These are phyloP conservation scores for Oxystoma pomonae DNA, from an alignment of 2,888 invertebrate species.

Conservation along the genomic window DNA sequence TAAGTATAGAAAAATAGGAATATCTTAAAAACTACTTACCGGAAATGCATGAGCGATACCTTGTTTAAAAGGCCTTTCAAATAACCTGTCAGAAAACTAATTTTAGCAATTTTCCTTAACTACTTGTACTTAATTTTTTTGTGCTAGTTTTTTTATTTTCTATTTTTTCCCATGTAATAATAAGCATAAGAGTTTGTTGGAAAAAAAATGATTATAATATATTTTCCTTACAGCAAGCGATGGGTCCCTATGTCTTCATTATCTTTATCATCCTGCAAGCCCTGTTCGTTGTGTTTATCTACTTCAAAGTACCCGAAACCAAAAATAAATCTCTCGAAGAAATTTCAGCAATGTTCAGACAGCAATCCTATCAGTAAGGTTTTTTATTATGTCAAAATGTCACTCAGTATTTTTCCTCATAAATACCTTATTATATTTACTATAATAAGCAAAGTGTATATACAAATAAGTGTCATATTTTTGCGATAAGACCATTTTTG, in stretches of 20 bases:
- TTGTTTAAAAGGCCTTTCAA: too few species aligned
- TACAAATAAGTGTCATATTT: neutral
- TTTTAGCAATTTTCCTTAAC: neutral
- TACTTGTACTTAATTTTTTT: too few species aligned
- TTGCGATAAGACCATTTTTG: neutral
- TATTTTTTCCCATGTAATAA: too few species aligned
- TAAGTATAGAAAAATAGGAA: too few species aligned
- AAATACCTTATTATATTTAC: neutral
- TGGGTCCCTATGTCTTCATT: conserved; percentile 71
- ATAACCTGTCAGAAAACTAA: neutral
- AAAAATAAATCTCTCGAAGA: conserved; percentile 83
- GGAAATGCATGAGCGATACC: too few species aligned
- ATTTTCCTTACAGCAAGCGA: conserved; percentile 47
- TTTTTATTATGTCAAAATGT: conserved; percentile 1
- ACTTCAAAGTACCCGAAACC: conserved; percentile 84
- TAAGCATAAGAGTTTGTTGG: too few species aligned
- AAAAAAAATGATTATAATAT: too few species aligned
- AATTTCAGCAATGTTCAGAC: conserved; percentile 77
- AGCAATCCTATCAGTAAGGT: conserved; percentile 58
- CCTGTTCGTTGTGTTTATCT: conserved; percentile 74
- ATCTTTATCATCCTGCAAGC: conserved; percentile 72
- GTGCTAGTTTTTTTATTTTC: too few species aligned
- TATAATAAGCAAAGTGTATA: too few species aligned
- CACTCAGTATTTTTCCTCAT: neutral
- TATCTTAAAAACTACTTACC: neutral